Evolutionary conservation across 2,797 vertebrate species (phyloP).

Genomic region (Menidia menidia): DNA sequence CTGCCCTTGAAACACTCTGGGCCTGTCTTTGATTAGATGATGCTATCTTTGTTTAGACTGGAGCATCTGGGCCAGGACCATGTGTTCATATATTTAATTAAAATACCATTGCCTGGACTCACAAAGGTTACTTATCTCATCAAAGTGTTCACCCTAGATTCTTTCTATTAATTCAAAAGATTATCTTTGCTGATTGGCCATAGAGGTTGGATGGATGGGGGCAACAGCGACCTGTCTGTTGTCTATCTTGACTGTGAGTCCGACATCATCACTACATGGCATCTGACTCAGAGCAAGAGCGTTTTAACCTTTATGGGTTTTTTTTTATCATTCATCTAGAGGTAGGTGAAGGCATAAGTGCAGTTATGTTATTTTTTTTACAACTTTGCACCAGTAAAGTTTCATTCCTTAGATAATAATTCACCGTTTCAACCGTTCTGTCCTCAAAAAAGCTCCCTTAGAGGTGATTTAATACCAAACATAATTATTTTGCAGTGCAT

Average conservation of each 20-base stretch:
- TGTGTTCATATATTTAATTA: conserved; percentile 88
- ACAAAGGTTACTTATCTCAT: conserved; percentile 82
- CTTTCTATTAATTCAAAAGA: conserved; percentile 85
- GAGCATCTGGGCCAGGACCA: conserved; percentile 79
- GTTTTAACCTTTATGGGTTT: conserved; percentile 65
- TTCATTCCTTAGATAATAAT: conserved; percentile 28
- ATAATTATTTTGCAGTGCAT: no score
- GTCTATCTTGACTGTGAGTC: conserved; percentile 70
- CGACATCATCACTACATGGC: conserved; percentile 63
- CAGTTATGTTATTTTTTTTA: conserved; percentile 53
- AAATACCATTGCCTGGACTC: conserved; percentile 80
- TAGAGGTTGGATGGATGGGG: conserved; percentile 62
- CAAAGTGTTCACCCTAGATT: conserved; percentile 72
- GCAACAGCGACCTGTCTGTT: conserved; percentile 36
- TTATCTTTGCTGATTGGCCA: conserved; percentile 82
- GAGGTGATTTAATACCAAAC: no score
- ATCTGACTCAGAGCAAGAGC: conserved; percentile 60
- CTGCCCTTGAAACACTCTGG: conserved; percentile 90
- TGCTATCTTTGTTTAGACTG: conserved; percentile 89
- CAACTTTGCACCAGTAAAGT: conserved; percentile 49
- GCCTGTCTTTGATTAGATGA: conserved; percentile 88
- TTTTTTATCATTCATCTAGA: conserved; percentile 61
- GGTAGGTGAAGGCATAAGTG: conserved; percentile 55
- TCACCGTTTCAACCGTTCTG: no score
- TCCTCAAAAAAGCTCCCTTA: no score